Percentiles rank a stretch among this genome's conserved stretches.
These are phyloP conservation scores for Mobula birostris DNA, from an alignment of 2,113 vertebrate genomes.

Conservation along the genomic window DNA sequence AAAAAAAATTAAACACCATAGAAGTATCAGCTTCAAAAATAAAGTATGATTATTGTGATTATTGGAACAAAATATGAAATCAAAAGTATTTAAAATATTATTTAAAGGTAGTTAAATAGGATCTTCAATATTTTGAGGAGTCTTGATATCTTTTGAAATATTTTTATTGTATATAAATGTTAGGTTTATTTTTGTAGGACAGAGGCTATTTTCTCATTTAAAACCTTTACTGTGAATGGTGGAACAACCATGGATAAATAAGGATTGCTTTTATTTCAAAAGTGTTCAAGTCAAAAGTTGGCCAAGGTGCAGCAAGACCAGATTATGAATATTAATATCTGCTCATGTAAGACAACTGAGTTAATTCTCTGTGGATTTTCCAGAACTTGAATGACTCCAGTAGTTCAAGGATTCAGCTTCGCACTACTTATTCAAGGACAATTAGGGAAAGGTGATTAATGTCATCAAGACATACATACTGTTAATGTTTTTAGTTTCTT, in stretches of 20 bases:
- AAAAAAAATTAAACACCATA: not conserved
- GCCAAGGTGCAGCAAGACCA: not conserved
- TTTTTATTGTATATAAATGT: not conserved
- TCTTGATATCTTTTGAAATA: not conserved
- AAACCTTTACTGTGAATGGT: not conserved
- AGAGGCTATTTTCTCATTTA: not conserved
- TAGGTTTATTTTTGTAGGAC: not conserved
- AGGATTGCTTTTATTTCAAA: not conserved
- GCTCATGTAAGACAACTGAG: not conserved
- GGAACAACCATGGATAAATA: not conserved
- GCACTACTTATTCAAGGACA: no score
- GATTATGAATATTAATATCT: not conserved
- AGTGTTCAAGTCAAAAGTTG: not conserved
- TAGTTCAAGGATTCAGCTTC: no score
- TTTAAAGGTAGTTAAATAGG: not conserved
- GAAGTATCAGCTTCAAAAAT: not conserved
- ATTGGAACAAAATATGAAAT: not conserved
- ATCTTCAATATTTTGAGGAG: no score
- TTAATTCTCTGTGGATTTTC: no score
- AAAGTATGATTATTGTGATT: not conserved
- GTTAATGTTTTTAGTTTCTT: not conserved
- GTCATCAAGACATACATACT: no score
- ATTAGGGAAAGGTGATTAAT: no score
- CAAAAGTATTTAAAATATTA: not conserved
- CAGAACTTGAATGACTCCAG: no score